Evolutionary conservation across 2,113 vertebrate species (phyloP).

Genomic region (Lophochroa leadbeateri): DNA sequence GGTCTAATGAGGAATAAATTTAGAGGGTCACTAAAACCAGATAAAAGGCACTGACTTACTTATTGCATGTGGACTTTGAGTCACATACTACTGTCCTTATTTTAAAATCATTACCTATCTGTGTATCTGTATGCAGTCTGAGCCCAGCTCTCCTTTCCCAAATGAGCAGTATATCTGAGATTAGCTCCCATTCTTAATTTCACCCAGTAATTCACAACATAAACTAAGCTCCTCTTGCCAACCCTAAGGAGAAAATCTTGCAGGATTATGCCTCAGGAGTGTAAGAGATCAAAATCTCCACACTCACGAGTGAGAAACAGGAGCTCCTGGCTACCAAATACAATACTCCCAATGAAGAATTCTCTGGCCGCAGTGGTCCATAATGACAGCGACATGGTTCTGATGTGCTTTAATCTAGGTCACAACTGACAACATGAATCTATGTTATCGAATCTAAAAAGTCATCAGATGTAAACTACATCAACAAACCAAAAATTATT

Average conservation of each 20-base stretch:
- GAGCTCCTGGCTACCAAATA: not conserved
- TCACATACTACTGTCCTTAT: not conserved
- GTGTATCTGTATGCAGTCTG: not conserved
- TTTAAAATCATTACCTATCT: not conserved
- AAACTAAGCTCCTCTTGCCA: not conserved
- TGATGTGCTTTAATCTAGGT: not conserved
- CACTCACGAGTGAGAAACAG: not conserved
- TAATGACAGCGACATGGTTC: not conserved
- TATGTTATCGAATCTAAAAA: not conserved
- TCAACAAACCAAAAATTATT: not conserved
- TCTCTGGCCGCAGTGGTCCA: not conserved
- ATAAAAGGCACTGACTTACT: not conserved
- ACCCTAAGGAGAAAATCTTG: not conserved
- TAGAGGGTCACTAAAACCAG: not conserved
- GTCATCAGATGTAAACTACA: not conserved
- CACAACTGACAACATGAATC: not conserved
- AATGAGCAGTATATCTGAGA: not conserved
- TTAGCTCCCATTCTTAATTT: not conserved
- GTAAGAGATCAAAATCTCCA: not conserved
- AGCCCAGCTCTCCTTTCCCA: not conserved
- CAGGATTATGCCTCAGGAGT: not conserved
- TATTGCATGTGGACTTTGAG: not conserved
- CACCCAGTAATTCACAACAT: not conserved
- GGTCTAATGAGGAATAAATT: not conserved
- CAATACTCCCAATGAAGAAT: not conserved